Percentiles rank a stretch among this genome's conserved stretches.
These are phyloP conservation scores for Himantopus leucocephalus DNA, from an alignment of 2,113 vertebrate species.

Conservation along the genomic window DNA sequence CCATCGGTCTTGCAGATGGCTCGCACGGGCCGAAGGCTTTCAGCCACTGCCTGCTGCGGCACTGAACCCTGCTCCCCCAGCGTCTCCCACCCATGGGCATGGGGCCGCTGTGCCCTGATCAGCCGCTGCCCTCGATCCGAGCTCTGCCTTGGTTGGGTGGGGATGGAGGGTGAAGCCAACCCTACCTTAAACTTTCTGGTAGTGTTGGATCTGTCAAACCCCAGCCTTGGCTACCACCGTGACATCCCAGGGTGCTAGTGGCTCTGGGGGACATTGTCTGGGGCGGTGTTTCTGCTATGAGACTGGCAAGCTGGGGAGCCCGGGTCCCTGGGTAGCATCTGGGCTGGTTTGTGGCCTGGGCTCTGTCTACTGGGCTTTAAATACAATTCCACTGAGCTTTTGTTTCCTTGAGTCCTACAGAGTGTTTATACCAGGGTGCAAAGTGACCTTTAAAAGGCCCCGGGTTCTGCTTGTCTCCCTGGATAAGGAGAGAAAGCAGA, in stretches of 20 bases:
- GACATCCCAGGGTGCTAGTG: rapidly evolving
- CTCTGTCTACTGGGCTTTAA: background rate
- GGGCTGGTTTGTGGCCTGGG: background rate
- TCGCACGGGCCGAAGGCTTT: background rate
- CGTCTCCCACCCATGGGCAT: rapidly evolving
- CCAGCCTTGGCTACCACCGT: background rate
- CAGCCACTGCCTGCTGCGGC: background rate
- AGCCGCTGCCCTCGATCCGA: background rate
- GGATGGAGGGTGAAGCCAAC: background rate
- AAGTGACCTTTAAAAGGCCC: background rate
- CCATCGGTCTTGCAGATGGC: background rate
- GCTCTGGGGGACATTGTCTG: background rate
- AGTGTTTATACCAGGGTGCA: background rate
- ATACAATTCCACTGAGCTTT: background rate
- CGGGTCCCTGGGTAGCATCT: background rate
- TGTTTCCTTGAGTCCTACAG: background rate
- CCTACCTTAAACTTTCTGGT: background rate
- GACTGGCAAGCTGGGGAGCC: background rate
- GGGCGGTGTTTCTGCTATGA: background rate
- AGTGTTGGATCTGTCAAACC: background rate
- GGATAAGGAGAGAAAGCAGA: background rate
- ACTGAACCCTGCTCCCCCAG: background rate
- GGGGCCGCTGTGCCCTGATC: rapidly evolving
- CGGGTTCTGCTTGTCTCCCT: background rate
- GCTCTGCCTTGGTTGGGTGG: background rate